Evolutionary conservation across 1,140 invertebrate genomes (phyloP).

Genomic region (Platyscapa corneri): DNA sequence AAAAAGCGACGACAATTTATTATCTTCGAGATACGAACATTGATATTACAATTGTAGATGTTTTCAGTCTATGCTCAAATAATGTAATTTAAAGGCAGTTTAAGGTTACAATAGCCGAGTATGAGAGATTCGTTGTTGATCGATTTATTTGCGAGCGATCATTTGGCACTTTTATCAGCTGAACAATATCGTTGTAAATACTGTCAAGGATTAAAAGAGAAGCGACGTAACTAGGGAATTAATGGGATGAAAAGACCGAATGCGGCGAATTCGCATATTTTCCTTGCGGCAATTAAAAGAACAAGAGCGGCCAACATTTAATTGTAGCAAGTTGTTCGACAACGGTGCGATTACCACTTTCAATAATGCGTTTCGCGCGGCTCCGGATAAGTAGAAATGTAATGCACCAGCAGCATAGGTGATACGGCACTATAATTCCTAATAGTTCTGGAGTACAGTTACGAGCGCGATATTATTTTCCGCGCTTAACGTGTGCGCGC

Average conservation of each 20-base stretch:
- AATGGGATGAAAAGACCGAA: not conserved
- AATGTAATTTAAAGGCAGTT: too few species aligned
- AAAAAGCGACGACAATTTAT: too few species aligned
- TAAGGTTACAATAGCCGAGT: too few species aligned
- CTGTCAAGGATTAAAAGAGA: not conserved
- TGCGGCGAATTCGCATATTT: not conserved
- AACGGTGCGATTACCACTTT: not conserved
- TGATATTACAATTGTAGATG: too few species aligned
- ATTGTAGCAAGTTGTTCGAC: not conserved
- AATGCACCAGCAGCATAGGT: not conserved
- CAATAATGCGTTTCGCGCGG: not conserved
- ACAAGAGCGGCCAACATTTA: not conserved
- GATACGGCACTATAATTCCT: not conserved
- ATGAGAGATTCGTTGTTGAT: too few species aligned
- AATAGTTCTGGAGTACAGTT: constrained; percentile 14
- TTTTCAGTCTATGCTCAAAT: too few species aligned
- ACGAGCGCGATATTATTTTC: not conserved
- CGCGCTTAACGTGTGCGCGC: not conserved
- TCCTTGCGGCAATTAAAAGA: not conserved
- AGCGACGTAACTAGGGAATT: not conserved
- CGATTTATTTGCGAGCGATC: too few species aligned
- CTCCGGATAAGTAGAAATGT: too few species aligned
- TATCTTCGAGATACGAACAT: too few species aligned
- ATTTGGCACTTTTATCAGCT: too few species aligned
- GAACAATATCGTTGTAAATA: too few species aligned